phyloP scores from a whole-genome alignment of 2,113 vertebrate species.

The Saccopteryx bilineata region DNA sequence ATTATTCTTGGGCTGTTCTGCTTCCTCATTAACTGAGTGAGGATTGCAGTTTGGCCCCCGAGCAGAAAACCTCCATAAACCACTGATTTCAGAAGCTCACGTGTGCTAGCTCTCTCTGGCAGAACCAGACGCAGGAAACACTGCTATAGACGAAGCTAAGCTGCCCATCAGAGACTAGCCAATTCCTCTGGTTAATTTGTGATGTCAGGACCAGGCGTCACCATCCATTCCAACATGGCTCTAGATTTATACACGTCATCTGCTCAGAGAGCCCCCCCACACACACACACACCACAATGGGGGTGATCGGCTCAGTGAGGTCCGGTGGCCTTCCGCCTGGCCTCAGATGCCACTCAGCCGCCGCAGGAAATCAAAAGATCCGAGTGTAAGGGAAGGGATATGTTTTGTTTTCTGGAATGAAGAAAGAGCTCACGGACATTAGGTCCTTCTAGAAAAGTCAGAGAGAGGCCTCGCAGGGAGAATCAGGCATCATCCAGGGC shows the following conservation, averaged over 20 bases:
- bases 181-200: neutral
- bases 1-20: neutral
- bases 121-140: neutral
- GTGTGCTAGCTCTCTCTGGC: neutral
- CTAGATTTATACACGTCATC: accelerated
- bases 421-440: neutral
- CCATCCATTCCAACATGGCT: neutral
- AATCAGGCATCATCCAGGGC: neutral
- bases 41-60: neutral
- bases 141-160: neutral
- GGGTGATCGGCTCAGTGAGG: accelerated
- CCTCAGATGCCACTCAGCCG: neutral
- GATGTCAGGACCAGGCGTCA: neutral
- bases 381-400: neutral
- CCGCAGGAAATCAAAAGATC: neutral
- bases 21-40: neutral
- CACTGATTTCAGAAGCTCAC: neutral
- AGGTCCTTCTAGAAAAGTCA: neutral
- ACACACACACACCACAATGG: too few relatives aligned
- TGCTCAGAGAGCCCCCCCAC: neutral
- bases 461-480: neutral
- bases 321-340: neutral
- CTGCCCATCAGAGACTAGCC: neutral
- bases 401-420: neutral
- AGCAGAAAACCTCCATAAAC: slow-evolving; percentile 3